Evolutionary conservation across 2,888 invertebrate genomes (phyloP).

Genomic region (Podotricha telesiphe): DNA sequence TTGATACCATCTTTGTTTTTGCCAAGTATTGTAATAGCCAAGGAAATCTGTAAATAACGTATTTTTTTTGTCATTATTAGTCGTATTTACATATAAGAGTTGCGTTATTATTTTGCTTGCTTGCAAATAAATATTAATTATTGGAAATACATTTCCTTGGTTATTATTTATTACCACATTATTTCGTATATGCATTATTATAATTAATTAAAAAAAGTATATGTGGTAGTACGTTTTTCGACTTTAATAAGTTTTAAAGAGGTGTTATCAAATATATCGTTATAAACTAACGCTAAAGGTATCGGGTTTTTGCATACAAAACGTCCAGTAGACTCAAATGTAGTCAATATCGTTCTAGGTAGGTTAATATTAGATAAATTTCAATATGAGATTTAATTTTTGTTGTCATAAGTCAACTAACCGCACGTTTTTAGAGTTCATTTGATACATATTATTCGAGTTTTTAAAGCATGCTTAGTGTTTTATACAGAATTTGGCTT

Average conservation of each 20-base stretch:
- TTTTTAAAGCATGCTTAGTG: slow-evolving; percentile 39
- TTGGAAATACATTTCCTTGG: not conserved
- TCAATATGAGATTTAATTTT: slow-evolving; percentile 24
- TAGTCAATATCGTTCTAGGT: slow-evolving; percentile 54
- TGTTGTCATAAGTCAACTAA: slow-evolving; percentile 53
- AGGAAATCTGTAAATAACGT: not conserved
- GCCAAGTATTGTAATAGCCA: not conserved
- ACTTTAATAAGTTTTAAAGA: slow-evolving; percentile 21
- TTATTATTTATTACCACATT: not conserved
- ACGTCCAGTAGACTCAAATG: slow-evolving; percentile 56
- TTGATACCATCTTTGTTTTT: slow-evolving; percentile 56
- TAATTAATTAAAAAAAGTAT: not conserved
- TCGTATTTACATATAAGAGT: not conserved
- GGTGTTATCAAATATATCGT: slow-evolving; percentile 49
- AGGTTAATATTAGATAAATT: slow-evolving; percentile 46
- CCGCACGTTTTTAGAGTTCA: slow-evolving; percentile 58
- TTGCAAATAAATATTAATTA: too few relatives aligned
- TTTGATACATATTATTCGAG: slow-evolving; percentile 9
- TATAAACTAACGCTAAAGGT: slow-evolving; percentile 70
- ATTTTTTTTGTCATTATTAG: not conserved
- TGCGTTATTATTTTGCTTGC: not conserved
- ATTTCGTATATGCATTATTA: not conserved
- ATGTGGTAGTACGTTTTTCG: not conserved
- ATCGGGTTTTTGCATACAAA: slow-evolving; percentile 60
- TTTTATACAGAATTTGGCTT: slow-evolving; percentile 46